These are phyloP conservation scores for Eulemur coronatus DNA, from an alignment of 2,797 vertebrate genomes.

Conservation along the genomic window DNA sequence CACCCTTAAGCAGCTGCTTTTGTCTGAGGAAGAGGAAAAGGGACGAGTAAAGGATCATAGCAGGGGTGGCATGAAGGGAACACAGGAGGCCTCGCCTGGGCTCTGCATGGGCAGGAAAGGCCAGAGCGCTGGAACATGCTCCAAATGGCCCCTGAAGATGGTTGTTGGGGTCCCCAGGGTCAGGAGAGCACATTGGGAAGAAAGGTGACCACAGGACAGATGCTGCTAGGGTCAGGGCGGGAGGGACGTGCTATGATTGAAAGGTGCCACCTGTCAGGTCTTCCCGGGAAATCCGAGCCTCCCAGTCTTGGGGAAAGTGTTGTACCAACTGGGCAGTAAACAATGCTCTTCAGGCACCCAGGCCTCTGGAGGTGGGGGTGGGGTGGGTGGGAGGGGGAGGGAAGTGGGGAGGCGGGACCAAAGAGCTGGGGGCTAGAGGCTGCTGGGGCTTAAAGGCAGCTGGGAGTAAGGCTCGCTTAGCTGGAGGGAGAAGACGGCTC, in stretches of 20 bases:
- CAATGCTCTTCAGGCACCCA: slow-evolving; percentile 63
- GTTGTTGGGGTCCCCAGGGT: background rate
- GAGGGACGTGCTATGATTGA: slow-evolving; percentile 66
- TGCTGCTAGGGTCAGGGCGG: background rate
- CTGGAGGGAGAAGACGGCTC: slow-evolving; percentile 14
- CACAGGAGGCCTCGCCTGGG: background rate
- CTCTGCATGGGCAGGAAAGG: background rate
- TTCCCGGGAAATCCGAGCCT: slow-evolving; percentile 75
- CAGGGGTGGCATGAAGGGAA: background rate
- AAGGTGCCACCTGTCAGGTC: slow-evolving; percentile 78
- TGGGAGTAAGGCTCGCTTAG: background rate
- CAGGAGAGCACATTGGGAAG: background rate
- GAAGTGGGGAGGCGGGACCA: background rate
- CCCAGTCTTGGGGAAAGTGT: slow-evolving; percentile 54
- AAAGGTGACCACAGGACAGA: background rate
- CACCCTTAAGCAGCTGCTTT: slow-evolving; percentile 46
- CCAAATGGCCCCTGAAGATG: background rate
- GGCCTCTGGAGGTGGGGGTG: background rate
- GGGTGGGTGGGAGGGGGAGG: background rate
- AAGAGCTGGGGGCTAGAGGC: slow-evolving; percentile 38
- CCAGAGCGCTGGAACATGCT: background rate
- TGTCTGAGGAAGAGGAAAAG: background rate
- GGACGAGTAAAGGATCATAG: background rate
- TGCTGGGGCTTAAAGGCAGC: slow-evolving; percentile 27
- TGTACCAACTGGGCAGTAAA: slow-evolving; percentile 80